phyloP scores from a whole-genome alignment of 2,113 vertebrate species.

The Platichthys flesus region DNA sequence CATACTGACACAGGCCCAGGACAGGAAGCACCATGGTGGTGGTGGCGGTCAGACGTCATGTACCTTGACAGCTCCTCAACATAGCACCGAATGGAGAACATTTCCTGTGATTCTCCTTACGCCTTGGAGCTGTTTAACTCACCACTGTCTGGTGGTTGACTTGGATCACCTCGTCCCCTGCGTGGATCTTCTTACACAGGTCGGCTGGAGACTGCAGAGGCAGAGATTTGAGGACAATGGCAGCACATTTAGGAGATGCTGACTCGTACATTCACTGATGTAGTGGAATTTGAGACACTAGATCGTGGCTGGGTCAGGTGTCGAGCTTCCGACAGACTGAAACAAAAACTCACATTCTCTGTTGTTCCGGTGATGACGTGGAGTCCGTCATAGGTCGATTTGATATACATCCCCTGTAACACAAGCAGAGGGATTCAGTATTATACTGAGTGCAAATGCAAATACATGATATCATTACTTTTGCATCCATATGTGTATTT shows the following conservation, averaged over 20 bases:
- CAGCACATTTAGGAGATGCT: background rate
- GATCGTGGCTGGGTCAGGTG: background rate
- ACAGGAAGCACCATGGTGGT: conserved; percentile 38
- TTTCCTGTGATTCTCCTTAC: conserved; percentile 13
- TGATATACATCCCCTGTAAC: conserved; percentile 83
- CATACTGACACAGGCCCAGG: conserved; percentile 56
- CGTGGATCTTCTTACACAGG: conserved; percentile 81
- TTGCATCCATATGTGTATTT: background rate
- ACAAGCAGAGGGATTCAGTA: conserved; percentile 24
- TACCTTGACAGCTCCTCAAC: conserved; percentile 41
- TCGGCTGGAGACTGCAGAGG: conserved; percentile 77
- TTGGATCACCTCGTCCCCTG: conserved; percentile 81
- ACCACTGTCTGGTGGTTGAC: conserved; percentile 83
- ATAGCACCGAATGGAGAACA: conserved; percentile 41
- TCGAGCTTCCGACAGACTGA: background rate
- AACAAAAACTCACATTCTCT: conserved; percentile 77
- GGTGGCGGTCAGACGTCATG: conserved; percentile 39
- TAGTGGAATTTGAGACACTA: background rate
- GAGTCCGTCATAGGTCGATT: conserved; percentile 82
- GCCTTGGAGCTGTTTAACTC: conserved; percentile 49
- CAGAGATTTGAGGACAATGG: conserved; percentile 6
- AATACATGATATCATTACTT: background rate
- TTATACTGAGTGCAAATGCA: background rate
- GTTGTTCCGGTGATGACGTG: conserved; percentile 83
- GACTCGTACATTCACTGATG: background rate